Evolutionary conservation across 1,140 invertebrate genomes (phyloP).

Genomic region (Scaptomyza hsui): DNA sequence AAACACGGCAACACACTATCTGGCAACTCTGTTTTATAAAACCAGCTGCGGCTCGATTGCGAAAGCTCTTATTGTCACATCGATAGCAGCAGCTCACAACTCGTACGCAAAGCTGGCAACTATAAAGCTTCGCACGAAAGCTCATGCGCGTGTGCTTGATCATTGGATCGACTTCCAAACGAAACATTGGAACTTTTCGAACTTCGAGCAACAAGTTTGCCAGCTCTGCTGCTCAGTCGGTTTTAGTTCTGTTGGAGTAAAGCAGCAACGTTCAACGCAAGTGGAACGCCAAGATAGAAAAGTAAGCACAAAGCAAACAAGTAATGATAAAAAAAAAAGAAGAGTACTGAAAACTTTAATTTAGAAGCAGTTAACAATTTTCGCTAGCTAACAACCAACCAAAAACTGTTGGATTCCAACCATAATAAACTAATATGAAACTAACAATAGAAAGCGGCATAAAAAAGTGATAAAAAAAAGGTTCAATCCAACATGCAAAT

Average conservation of each 20-base stretch:
- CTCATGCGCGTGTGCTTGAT: constrained; percentile 31
- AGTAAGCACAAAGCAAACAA: constrained; percentile 61
- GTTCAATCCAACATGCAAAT: constrained; percentile 16
- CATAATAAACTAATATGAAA: constrained; percentile 6
- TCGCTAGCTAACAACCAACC: not conserved
- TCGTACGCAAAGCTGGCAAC: constrained; percentile 40
- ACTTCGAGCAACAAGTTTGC: constrained; percentile 61
- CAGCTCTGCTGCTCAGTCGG: constrained; percentile 63
- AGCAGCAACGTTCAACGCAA: constrained; percentile 73
- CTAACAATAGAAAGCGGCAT: constrained; percentile 9
- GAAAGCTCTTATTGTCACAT: constrained; percentile 21
- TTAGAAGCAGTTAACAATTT: constrained; percentile 16
- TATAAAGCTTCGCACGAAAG: constrained; percentile 52
- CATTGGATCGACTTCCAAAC: constrained; percentile 48
- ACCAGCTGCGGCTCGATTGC: constrained; percentile 13
- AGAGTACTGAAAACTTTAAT: constrained; percentile 31
- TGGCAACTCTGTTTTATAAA: constrained; percentile 14
- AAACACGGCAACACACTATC: not conserved
- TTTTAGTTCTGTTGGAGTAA: constrained; percentile 73
- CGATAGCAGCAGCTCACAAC: constrained; percentile 58
- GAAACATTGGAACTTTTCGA: constrained; percentile 61
- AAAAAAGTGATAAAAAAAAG: constrained; percentile 55
- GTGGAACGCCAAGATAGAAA: constrained; percentile 70
- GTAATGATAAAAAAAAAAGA: constrained; percentile 15
- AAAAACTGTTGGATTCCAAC: not conserved